A percentile compares a stretch with the other conserved stretches of the same genome.
Conservation (phyloP, 2,797 vertebrate genomes). For the Melanotaenia nigrans region DNA sequence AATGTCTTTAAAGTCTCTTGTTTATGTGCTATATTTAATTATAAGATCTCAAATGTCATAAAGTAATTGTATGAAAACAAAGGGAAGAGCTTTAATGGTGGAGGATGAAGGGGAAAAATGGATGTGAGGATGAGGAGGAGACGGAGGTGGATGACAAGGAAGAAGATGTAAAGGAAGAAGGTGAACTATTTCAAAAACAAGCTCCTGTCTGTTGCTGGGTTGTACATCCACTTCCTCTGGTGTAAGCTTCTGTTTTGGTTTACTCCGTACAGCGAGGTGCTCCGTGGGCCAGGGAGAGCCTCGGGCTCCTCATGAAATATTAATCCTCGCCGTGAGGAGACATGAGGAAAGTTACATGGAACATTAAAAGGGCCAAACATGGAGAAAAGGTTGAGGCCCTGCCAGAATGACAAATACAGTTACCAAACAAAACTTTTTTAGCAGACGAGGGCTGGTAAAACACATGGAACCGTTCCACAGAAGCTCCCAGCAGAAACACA, state of each 20-base stretch:
- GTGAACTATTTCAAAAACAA: constrained; percentile 55
- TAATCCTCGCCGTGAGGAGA: constrained; percentile 78
- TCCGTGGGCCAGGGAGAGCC: constrained; percentile 73
- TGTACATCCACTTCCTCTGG: constrained; percentile 62
- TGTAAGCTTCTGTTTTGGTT: constrained; percentile 48
- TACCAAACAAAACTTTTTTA: constrained; percentile 70
- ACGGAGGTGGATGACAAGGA: background rate
- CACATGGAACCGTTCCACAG: constrained; percentile 47
- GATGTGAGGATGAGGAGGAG: constrained; percentile 1
- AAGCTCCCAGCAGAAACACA: constrained; percentile 47
- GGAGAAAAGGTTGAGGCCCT: constrained; percentile 46
- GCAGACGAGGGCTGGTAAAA: constrained; percentile 29
- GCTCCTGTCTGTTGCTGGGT: constrained; percentile 49
- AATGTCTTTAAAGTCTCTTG: background rate
- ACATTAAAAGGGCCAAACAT: constrained; percentile 77
- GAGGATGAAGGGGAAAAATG: background rate
- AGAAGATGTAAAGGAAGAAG: constrained; percentile 20
- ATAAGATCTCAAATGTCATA: constrained; percentile 8
- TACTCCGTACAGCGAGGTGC: constrained; percentile 60
- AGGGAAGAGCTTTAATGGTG: background rate
- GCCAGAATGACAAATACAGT: constrained; percentile 75
- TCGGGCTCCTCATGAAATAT: constrained; percentile 82
- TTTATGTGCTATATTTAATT: constrained; percentile 12
- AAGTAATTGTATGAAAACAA: background rate
- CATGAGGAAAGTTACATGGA: constrained; percentile 75